A percentile compares a stretch with the other conserved stretches of the same genome.
Conservation (phyloP, 2,888 invertebrate genomes). For the Philereme vetulata region DNA sequence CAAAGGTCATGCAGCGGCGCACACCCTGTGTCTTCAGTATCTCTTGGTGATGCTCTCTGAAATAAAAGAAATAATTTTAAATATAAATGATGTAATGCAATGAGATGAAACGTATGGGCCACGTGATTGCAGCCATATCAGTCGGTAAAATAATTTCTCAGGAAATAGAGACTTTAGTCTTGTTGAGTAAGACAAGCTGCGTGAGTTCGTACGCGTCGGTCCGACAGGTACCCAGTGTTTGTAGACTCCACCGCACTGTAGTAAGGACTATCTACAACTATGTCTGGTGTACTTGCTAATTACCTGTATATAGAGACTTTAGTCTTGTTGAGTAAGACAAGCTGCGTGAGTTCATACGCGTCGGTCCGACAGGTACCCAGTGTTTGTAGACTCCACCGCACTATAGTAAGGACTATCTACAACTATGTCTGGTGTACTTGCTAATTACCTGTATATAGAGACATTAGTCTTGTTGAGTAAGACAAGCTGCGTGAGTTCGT, state of each 20-base stretch:
- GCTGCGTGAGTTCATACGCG: constrained; percentile 56
- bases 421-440: no score
- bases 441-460: no score
- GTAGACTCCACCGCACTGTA: no score
- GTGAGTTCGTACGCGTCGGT: constrained; percentile 45
- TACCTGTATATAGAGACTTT: constrained; percentile 50
- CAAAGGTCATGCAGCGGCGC: constrained; percentile 90
- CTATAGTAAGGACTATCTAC: no score
- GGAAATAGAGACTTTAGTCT: constrained; percentile 1
- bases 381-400: no score
- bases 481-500: no score
- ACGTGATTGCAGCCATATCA: no score
- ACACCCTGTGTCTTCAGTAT: constrained; percentile 94
- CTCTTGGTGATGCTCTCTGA: constrained; percentile 91
- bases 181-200: not conserved
- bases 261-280: no score
- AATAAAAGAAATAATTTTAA: not conserved
- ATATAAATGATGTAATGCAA: not conserved
- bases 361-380: not conserved
- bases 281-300: not conserved
- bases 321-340: constrained; percentile 72
- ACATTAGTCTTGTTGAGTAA: no score
- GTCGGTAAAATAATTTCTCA: no score
- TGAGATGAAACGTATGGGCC: no score
- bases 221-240: no score